Percentiles rank a stretch among this genome's conserved stretches.
Evolutionary conservation across 1,140 invertebrate species (phyloP).

Genomic region (Cotesia vestalis): DNA sequence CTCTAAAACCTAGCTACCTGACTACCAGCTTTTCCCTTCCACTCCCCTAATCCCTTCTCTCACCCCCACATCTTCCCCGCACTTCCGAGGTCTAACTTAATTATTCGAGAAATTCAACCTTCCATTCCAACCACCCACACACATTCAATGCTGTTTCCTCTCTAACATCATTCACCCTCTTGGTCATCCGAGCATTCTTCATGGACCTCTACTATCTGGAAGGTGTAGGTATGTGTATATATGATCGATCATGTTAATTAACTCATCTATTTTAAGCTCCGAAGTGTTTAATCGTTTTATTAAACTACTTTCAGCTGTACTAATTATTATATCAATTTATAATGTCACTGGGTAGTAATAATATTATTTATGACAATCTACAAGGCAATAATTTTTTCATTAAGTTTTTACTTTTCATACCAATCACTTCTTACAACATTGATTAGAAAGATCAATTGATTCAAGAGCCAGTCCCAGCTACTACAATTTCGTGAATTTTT

Average conservation of each 20-base stretch:
- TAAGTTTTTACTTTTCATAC: too few relatives aligned
- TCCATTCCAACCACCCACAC: constrained; percentile 53
- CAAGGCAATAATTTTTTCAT: too few relatives aligned
- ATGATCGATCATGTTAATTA: constrained; percentile 18
- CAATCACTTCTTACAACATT: too few relatives aligned
- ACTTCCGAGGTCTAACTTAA: constrained; percentile 64
- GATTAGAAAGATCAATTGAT: too few relatives aligned
- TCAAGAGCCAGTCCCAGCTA: too few relatives aligned
- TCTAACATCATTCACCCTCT: neutral
- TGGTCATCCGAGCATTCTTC: constrained; percentile 22
- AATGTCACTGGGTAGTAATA: too few relatives aligned
- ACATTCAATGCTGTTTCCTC: neutral
- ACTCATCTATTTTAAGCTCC: neutral
- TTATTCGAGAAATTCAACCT: constrained; percentile 67
- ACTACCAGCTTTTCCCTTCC: neutral
- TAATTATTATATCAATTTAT: too few relatives aligned
- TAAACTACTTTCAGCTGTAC: too few relatives aligned
- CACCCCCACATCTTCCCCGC: constrained; percentile 34
- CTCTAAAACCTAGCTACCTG: neutral
- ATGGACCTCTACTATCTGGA: neutral
- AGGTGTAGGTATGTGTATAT: neutral
- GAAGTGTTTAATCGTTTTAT: too few relatives aligned
- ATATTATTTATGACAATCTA: too few relatives aligned
- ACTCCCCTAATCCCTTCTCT: neutral
- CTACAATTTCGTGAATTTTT: too few relatives aligned